A percentile compares a stretch with the other conserved stretches of the same genome.
These are phyloP conservation scores for Trachelipus rathkii DNA, from an alignment of 1,140 invertebrate species.

Conservation along the genomic window DNA sequence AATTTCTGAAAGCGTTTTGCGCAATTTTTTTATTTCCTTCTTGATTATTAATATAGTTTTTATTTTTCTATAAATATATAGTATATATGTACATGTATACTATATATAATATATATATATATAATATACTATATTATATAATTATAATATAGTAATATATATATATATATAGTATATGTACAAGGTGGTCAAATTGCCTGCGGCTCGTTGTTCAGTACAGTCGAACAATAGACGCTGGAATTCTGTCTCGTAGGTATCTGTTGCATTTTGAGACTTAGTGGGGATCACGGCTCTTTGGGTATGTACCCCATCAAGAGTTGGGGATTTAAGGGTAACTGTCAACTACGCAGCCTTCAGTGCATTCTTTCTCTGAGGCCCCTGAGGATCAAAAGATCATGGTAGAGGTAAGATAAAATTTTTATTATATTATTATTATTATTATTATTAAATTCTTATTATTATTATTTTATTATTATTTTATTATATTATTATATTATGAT, in stretches of 20 bases:
- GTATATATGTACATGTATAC: too few relatives aligned
- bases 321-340: slow-evolving; percentile 46
- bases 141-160: too few relatives aligned
- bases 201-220: slow-evolving; percentile 43
- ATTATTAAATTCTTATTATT: too few relatives aligned
- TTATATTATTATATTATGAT: too few relatives aligned
- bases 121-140: too few relatives aligned
- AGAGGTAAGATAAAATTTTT: slow-evolving; percentile 29
- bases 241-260: slow-evolving; percentile 36
- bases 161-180: too few relatives aligned
- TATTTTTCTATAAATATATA: too few relatives aligned
- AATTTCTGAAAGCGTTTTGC: too few relatives aligned
- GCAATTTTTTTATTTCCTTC: too few relatives aligned
- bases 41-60: too few relatives aligned
- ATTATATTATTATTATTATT: background rate
- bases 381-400: slow-evolving; percentile 47
- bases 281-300: slow-evolving; percentile 30
- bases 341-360: slow-evolving; percentile 46
- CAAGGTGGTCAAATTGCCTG: slow-evolving; percentile 41
- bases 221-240: slow-evolving; percentile 28
- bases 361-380: slow-evolving; percentile 47
- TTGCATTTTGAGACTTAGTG: slow-evolving; percentile 37
- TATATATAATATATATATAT: too few relatives aligned
- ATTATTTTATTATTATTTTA: too few relatives aligned
- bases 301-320: slow-evolving; percentile 48